Evolutionary conservation across 1,140 invertebrate genomes (phyloP).

Genomic region (Drosophila eugracilis): DNA sequence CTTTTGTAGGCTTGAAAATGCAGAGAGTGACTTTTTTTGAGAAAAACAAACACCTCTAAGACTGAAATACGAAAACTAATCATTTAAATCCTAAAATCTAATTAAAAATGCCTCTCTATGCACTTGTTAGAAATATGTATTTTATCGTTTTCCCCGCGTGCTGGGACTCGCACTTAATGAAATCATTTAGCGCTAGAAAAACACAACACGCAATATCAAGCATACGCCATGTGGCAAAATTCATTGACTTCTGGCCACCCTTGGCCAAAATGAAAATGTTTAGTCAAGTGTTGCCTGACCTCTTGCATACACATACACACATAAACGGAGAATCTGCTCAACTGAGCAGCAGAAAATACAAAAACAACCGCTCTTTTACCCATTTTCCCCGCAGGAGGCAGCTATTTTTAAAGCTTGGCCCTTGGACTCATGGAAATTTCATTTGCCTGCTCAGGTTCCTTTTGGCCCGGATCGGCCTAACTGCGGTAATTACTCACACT

Average conservation of each 20-base stretch:
- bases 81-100: background rate
- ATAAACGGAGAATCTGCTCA: conserved; percentile 3
- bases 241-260: conserved; percentile 70
- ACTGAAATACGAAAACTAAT: no score
- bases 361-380: conserved; percentile 24
- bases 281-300: conserved; percentile 80
- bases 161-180: conserved; percentile 61
- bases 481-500: conserved; percentile 78
- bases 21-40: no score
- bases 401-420: conserved; percentile 65
- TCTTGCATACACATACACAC: conserved; percentile 11
- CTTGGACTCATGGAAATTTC: conserved; percentile 53
- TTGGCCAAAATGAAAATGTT: conserved; percentile 75
- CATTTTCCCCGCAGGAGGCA: conserved; percentile 24
- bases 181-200: conserved; percentile 65
- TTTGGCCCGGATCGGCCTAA: conserved; percentile 46
- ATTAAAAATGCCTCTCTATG: background rate
- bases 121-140: background rate
- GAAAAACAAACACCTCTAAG: no score
- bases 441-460: conserved; percentile 53
- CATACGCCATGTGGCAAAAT: conserved; percentile 76
- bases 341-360: conserved; percentile 27
- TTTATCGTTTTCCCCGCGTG: conserved; percentile 52
- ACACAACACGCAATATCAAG: conserved; percentile 65
- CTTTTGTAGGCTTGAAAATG: no score